Conservation (phyloP, 2,113 vertebrate genomes). For the Salvelinus sp. region DNA sequence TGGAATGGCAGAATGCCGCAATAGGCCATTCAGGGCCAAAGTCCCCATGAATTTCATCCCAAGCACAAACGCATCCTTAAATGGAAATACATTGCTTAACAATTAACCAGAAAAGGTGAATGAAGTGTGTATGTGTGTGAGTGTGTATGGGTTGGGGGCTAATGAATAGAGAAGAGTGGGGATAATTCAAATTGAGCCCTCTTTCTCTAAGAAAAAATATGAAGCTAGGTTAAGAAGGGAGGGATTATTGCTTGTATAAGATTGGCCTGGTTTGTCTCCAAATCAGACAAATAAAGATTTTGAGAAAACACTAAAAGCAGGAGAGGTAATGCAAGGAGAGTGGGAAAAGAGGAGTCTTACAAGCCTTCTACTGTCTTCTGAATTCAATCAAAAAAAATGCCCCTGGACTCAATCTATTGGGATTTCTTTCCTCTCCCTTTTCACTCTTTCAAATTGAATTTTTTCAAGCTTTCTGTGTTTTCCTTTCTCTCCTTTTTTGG, state of each 20-base stretch:
- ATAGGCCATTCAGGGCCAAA: constrained; percentile 95
- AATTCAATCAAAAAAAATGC: constrained; percentile 70
- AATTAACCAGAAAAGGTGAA: constrained; percentile 83
- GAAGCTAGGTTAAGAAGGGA: constrained; percentile 86
- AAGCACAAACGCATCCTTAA: constrained; percentile 94
- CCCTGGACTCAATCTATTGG: constrained; percentile 42
- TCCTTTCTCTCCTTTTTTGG: constrained; percentile 24
- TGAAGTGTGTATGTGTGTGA: constrained; percentile 63
- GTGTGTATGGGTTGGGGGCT: constrained; percentile 58
- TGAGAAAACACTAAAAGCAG: constrained; percentile 86
- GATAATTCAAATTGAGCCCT: constrained; percentile 98
- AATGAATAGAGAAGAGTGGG: constrained; percentile 85
- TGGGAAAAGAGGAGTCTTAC: constrained; percentile 64
- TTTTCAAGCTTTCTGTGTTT: constrained; percentile 37
- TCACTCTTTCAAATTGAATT: constrained; percentile 61
- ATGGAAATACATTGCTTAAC: constrained; percentile 99
- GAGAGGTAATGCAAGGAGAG: constrained; percentile 80
- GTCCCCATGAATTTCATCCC: constrained; percentile 86
- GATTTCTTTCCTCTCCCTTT: constrained; percentile 7
- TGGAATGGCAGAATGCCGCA: constrained; percentile 94
- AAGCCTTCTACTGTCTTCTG: constrained; percentile 74
- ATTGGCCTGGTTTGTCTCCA: constrained; percentile 81
- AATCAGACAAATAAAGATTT: constrained; percentile 87
- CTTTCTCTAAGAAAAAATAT: constrained; percentile 79
- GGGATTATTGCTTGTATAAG: constrained; percentile 94